phyloP scores from a whole-genome alignment of 2,113 vertebrate genomes.

The Scatophagus argus region DNA sequence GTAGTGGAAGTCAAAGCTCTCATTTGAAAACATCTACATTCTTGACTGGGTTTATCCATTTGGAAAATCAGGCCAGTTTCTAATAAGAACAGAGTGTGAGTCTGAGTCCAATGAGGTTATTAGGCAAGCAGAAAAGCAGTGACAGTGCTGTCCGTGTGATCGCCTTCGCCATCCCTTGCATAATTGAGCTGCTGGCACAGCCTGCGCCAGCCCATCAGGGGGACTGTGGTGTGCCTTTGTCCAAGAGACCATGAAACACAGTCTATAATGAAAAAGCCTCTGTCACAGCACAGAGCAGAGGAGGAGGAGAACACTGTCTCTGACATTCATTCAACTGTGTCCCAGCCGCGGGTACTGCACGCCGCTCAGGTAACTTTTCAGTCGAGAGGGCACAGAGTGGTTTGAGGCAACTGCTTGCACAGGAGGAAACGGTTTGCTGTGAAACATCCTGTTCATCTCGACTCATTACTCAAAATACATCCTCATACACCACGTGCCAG shows the following conservation, averaged over 20 bases:
- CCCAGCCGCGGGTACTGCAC: not conserved
- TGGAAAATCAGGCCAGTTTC: slow-evolving; percentile 35
- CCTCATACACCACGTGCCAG: not conserved
- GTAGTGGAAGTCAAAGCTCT: slow-evolving; percentile 8
- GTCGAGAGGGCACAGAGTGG: not conserved
- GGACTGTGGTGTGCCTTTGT: slow-evolving; percentile 59
- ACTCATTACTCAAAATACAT: slow-evolving; percentile 57
- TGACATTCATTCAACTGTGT: slow-evolving; percentile 38
- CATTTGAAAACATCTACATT: slow-evolving; percentile 33
- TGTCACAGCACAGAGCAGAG: slow-evolving; percentile 40
- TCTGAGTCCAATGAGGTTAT: slow-evolving; percentile 54
- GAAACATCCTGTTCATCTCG: slow-evolving; percentile 56
- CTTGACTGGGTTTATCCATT: slow-evolving; percentile 36
- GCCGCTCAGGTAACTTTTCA: slow-evolving; percentile 31
- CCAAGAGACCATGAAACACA: slow-evolving; percentile 60
- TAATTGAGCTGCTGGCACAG: slow-evolving; percentile 68
- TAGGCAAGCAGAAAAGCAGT: slow-evolving; percentile 43
- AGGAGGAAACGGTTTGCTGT: slow-evolving; percentile 49
- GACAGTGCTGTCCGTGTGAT: slow-evolving; percentile 50
- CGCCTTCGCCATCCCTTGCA: slow-evolving; percentile 39
- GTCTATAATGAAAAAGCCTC: slow-evolving; percentile 57
- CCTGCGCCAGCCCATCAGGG: slow-evolving; percentile 52
- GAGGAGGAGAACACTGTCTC: slow-evolving; percentile 35
- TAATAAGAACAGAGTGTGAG: slow-evolving; percentile 51
- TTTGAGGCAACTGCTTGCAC: slow-evolving; percentile 37